These are phyloP conservation scores for Brachionus koreanus DNA, from an alignment of 1,140 invertebrate species.

Conservation along the genomic window DNA sequence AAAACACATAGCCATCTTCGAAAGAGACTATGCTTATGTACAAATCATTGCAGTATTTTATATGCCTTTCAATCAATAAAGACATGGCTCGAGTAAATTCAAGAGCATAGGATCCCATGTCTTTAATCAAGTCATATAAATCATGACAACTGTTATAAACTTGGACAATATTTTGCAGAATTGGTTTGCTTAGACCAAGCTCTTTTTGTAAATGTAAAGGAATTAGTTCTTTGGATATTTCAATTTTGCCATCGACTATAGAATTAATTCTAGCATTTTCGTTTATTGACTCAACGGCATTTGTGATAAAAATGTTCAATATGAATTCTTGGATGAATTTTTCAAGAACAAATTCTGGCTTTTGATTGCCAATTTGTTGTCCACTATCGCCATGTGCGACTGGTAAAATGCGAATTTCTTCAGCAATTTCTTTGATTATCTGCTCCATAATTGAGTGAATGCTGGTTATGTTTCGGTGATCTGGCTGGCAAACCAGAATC, in stretches of 20 bases:
- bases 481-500: constrained; percentile 35
- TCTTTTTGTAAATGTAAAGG: constrained; percentile 11
- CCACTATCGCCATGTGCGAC: neutral
- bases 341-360: constrained; percentile 18
- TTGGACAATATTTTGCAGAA: neutral
- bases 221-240: constrained; percentile 31
- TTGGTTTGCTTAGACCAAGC: constrained; percentile 6
- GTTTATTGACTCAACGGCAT: constrained; percentile 39
- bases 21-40: constrained; percentile 8
- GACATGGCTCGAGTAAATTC: constrained; percentile 34
- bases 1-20: neutral
- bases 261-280: constrained; percentile 19
- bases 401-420: neutral
- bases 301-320: constrained; percentile 29
- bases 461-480: constrained; percentile 24
- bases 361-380: neutral
- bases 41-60: constrained; percentile 11
- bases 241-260: neutral
- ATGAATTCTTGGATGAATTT: constrained; percentile 34
- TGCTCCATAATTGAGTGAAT: constrained; percentile 37
- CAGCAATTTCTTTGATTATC: constrained; percentile 28
- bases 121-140: constrained; percentile 38
- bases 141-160: constrained; percentile 25
- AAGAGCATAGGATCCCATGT: constrained; percentile 7
- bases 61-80: neutral